Percentiles rank a stretch among this genome's conserved stretches.
Evolutionary conservation across 2,888 invertebrate genomes (phyloP).

Genomic region (Bombylius major): DNA sequence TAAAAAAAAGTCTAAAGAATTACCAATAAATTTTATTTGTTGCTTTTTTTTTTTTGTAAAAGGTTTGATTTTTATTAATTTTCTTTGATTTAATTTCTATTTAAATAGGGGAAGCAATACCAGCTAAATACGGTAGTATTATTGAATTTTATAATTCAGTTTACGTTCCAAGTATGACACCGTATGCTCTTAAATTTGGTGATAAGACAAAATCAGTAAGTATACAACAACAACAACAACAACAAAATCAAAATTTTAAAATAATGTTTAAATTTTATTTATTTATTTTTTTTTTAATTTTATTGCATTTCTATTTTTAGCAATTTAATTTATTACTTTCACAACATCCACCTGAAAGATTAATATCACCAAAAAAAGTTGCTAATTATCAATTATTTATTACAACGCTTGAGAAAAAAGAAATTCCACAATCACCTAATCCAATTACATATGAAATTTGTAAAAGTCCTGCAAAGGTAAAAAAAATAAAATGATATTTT

Average conservation of each 20-base stretch:
- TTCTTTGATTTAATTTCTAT: not conserved
- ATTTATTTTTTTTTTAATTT: not conserved
- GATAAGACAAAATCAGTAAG: slow-evolving; percentile 26
- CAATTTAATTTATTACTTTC: slow-evolving; percentile 45
- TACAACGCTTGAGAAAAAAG: slow-evolving; percentile 39
- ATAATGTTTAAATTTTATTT: not conserved
- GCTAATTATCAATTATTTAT: slow-evolving; percentile 45
- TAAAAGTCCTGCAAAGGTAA: slow-evolving; percentile 33
- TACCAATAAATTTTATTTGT: not conserved
- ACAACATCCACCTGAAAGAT: slow-evolving; percentile 53
- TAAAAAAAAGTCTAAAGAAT: no score
- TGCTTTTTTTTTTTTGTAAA: not conserved
- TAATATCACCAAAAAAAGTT: slow-evolving; percentile 28
- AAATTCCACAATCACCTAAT: slow-evolving; percentile 32
- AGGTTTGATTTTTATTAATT: not conserved
- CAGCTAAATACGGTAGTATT: slow-evolving; percentile 62
- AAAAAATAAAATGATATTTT: not conserved
- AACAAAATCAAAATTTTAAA: no score
- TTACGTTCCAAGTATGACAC: slow-evolving; percentile 72
- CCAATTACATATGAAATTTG: slow-evolving; percentile 28
- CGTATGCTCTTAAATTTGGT: slow-evolving; percentile 59
- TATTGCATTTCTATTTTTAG: slow-evolving; percentile 16
- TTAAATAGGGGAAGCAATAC: not conserved
- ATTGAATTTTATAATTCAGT: slow-evolving; percentile 90
- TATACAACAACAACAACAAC: not conserved